phyloP scores from a whole-genome alignment of 2,797 vertebrate genomes.

The Oryzias dopingdopingensis region DNA sequence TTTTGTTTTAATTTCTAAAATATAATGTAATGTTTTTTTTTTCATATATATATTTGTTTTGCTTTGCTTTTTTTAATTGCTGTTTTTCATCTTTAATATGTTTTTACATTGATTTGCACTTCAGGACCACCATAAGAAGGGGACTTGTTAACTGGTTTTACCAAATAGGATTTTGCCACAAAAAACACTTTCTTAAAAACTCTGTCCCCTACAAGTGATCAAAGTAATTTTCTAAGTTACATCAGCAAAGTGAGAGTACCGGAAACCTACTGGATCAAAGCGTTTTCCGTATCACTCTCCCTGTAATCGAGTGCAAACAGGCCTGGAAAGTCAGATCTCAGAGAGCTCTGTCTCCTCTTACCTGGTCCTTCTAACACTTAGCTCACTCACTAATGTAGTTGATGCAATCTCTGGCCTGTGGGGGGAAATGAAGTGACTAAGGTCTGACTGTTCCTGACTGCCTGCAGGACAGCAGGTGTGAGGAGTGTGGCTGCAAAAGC shows the following conservation, averaged over 20 bases:
- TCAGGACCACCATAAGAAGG: background rate
- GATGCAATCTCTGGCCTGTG: conserved; percentile 56
- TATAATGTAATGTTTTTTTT: too few species aligned
- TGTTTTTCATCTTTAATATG: too few species aligned
- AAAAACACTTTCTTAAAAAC: conserved; percentile 32
- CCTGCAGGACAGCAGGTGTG: conserved; percentile 58
- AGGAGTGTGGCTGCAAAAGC: conserved; percentile 29
- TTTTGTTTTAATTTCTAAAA: background rate
- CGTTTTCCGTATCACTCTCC: conserved; percentile 50
- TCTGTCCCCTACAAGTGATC: conserved; percentile 21
- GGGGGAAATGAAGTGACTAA: conserved; percentile 68
- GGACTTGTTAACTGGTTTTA: too few species aligned
- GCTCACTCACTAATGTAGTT: conserved; percentile 56
- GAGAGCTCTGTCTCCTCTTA: conserved; percentile 44
- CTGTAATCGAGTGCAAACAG: conserved; percentile 59
- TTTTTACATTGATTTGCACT: too few species aligned
- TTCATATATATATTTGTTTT: too few species aligned
- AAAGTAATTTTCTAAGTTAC: conserved; percentile 2
- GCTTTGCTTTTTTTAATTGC: too few species aligned
- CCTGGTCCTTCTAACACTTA: conserved; percentile 51
- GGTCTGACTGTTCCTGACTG: conserved; percentile 57
- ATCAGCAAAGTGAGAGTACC: conserved; percentile 32
- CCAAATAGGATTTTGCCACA: conserved; percentile 7
- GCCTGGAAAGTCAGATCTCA: conserved; percentile 45
- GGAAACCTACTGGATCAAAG: conserved; percentile 52